These are phyloP conservation scores for Mesitornis unicolor DNA, from an alignment of 2,113 vertebrate genomes.

Conservation along the genomic window DNA sequence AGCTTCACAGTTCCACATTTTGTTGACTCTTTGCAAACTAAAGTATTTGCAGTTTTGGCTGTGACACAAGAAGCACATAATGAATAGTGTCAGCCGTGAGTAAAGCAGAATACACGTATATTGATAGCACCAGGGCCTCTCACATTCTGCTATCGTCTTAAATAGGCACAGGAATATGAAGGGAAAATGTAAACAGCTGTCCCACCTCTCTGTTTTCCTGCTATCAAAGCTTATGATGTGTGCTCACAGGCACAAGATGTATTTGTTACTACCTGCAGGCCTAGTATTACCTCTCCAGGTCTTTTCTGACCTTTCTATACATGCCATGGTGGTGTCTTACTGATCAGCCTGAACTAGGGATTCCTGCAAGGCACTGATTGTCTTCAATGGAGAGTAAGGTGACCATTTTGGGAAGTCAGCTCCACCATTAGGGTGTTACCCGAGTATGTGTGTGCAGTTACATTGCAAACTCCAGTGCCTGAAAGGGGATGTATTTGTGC, in stretches of 20 bases:
- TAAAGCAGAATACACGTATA: not conserved
- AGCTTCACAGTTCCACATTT: not conserved
- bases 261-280: not conserved
- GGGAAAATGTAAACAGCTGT: not conserved
- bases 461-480: not conserved
- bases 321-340: not conserved
- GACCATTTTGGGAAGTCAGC: not conserved
- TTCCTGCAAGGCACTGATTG: not conserved
- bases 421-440: not conserved
- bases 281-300: not conserved
- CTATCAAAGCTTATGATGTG: not conserved
- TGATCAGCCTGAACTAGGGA: not conserved
- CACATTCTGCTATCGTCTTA: not conserved
- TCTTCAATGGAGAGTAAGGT: not conserved
- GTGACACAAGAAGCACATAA: not conserved
- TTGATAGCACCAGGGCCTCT: not conserved
- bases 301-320: not conserved
- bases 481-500: not conserved
- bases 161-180: not conserved
- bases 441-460: not conserved
- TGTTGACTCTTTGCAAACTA: not conserved
- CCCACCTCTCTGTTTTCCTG: not conserved
- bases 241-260: not conserved
- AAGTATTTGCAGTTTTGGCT: not conserved
- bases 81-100: not conserved